Evolutionary conservation across 2,113 vertebrate genomes (phyloP), one percentile per base, ranked within the genome.

Genomic region (Mastomys coucha): DNA sequence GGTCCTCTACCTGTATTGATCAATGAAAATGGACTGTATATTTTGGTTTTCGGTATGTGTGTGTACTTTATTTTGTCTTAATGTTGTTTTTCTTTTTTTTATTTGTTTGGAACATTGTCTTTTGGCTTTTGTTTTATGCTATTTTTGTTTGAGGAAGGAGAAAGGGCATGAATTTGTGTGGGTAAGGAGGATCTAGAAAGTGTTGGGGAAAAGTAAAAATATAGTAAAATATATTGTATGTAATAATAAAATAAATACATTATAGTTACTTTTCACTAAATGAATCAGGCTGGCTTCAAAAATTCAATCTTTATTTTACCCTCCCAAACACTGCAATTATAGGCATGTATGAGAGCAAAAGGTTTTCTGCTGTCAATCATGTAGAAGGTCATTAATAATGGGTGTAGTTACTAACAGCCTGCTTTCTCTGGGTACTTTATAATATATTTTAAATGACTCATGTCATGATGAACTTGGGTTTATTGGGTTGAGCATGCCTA

Each of bases 401-500:
- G 7, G 7, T 58, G 20, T 1, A 60, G 0, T 73, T 45, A n/a
- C 19, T 9, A 26, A 36, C 51, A 7, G 7, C 1, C 8, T 49
- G 7, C 60, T 8, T 19, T 56, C 45, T 56, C 53, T 53, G n/a
- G 5, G 42, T 1, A 91, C 5, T 2, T 7, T 63, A 51, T 63
- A 24, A 45, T 11, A 24, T 89, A 22, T 7, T 28, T 53, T 22
- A 95, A 91, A 42, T 73, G 5, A 65, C 70, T 45, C 28, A 28
- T 49, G 4, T 24, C 42, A 13, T 75, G 31, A 60, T 2, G 19
- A 1, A 75, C 16, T 93, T 84, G 26, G 22, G 3, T 3, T 89
- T 24, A 11, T 16, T 39, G 42, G 31, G n/a, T 88, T 63, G 49
- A n/a, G 20, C 78, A 72, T 5, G 1, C 2, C 4, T 75, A n/a